Percentiles rank a stretch among this genome's conserved stretches.
These are phyloP conservation scores for Nyctereutes procyonoides DNA, from an alignment of 2,113 vertebrate genomes.

Conservation along the genomic window DNA sequence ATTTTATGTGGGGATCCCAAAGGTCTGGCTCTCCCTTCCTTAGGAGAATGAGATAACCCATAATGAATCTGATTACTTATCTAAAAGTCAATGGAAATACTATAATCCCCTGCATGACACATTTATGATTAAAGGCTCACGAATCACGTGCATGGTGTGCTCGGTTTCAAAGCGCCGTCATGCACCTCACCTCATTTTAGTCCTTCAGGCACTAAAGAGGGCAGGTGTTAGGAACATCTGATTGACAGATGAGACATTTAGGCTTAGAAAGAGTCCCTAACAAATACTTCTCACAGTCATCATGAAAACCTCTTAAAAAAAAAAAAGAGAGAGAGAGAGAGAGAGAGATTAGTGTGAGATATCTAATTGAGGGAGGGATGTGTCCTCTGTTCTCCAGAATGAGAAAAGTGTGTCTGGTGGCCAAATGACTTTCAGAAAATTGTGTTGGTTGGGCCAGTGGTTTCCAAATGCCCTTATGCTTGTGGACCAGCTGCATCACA, in stretches of 20 bases:
- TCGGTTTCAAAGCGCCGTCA: not conserved
- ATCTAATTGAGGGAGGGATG: not conserved
- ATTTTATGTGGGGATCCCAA: not conserved
- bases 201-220: not conserved
- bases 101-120: not conserved
- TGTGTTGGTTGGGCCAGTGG: not conserved
- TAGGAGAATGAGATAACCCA: not conserved
- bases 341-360: not conserved
- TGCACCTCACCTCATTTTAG: not conserved
- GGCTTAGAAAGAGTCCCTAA: not conserved
- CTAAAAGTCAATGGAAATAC: slow-evolving; percentile 43
- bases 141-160: not conserved
- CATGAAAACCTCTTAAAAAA: not conserved
- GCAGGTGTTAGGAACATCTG: not conserved
- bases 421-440: not conserved
- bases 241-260: not conserved
- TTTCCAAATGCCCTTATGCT: not conserved
- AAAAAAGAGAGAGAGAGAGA: no score
- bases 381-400: not conserved
- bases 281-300: not conserved
- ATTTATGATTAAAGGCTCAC: not conserved
- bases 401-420: not conserved
- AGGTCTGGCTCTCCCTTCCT: not conserved
- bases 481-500: not conserved
- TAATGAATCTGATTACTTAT: slow-evolving; percentile 7